Evolutionary conservation across 2,888 invertebrate species (phyloP).

Genomic region (Zaprionus obscuricornis): DNA sequence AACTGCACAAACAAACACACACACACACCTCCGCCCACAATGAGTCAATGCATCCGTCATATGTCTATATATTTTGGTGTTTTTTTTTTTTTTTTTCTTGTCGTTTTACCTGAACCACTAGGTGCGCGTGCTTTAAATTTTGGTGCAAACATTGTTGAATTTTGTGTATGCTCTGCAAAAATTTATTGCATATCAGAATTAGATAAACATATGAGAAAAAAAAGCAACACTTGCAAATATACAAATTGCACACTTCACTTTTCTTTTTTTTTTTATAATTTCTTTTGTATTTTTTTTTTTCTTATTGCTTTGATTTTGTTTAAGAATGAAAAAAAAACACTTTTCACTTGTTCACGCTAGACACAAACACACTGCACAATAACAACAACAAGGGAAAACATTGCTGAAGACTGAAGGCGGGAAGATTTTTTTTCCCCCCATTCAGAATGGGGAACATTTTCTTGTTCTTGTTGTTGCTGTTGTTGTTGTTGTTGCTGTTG

Average conservation of each 20-base stretch:
- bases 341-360: neutral
- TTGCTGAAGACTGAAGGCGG: constrained; percentile 7
- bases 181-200: constrained; percentile 16
- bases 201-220: neutral
- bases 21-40: constrained; percentile 1
- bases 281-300: too few relatives aligned
- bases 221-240: constrained; percentile 17
- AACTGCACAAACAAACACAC: neutral
- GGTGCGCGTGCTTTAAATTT: constrained; percentile 92
- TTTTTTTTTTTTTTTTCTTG: constrained; percentile 1
- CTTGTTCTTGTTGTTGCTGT: too few relatives aligned
- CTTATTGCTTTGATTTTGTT: too few relatives aligned
- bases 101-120: constrained; percentile 80
- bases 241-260: constrained; percentile 34
- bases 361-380: constrained; percentile 27
- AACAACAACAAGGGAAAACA: constrained; percentile 13
- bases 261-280: constrained; percentile 1
- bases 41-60: too few relatives aligned
- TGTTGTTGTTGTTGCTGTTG: neutral
- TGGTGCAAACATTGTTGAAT: constrained; percentile 88
- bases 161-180: constrained; percentile 65
- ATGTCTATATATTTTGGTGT: too few relatives aligned
- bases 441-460: too few relatives aligned
- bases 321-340: constrained; percentile 4
- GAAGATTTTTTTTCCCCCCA: constrained; percentile 1